Evolutionary conservation across 2,888 invertebrate species (phyloP), one percentile per base, ranked within the genome.

Genomic region (Dicyrtomina minuta): DNA sequence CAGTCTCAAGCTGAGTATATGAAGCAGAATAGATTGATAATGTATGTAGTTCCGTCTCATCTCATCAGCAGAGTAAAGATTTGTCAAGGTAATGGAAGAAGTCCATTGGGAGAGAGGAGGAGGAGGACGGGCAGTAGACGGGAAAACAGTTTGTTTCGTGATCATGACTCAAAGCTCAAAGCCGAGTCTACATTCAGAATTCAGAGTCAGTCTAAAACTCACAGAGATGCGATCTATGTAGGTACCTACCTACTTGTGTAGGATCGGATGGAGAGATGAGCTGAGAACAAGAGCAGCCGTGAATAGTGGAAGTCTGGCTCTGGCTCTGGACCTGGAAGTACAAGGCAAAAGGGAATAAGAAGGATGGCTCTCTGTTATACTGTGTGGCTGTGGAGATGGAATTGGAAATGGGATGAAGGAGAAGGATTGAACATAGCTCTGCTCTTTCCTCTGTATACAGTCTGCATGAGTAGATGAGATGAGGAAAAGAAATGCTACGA

Each of bases 51-150:
- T 58, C 27, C 27, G 58, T 33, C 39, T 58, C 33, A 39, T n/a
- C n/a, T n/a, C n/a, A n/a, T n/a, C 58, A 39, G 27, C 39, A n/a
- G 33, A 58, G 64, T 53, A 33, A 53, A 64, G 53, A 60, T 60
- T 24, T 17, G 33, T 39, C 33, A 39, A 53, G 64, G 26, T 26
- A 41, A 64, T 53, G 64, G 51, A 53, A 51, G 39, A 64, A 53
- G 62, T 49, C 62, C 49, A 62, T 26, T 62, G 62, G 51, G 62
- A 62, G 41, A n/a, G n/a, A n/a, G n/a, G n/a, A n/a, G n/a, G n/a
- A n/a, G n/a, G n/a, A 5, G 62, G 27, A 62, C 17, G 62, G 44
- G 62, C 49, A 62, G 44, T 17, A 27, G 24, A 15, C 33, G 64
- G 49, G 51, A 61, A 65, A 65, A 49, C n/a, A n/a, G 4, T 33